phyloP scores from a whole-genome alignment of 2,797 vertebrate genomes.

The Zalophus californianus region DNA sequence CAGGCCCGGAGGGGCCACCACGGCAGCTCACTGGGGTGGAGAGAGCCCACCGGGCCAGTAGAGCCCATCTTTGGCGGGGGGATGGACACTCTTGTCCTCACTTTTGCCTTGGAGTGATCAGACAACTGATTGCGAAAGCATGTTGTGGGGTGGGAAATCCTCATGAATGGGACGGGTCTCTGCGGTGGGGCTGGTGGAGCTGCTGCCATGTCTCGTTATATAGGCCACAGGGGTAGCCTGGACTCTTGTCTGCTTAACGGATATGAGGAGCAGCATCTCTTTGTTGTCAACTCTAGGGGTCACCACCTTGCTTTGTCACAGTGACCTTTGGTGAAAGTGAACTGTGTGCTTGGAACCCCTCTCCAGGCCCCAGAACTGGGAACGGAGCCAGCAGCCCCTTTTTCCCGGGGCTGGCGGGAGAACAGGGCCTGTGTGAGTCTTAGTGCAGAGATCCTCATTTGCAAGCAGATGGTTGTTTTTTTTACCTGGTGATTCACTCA shows the following conservation, averaged over 20 bases:
- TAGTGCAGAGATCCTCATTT: neutral
- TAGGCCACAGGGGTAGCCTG: no score
- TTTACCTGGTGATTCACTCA: neutral
- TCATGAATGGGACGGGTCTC: neutral
- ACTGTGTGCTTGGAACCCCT: rapidly evolving
- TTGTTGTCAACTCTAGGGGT: neutral
- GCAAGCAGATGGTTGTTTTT: neutral
- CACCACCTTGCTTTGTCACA: neutral
- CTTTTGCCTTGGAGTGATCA: neutral
- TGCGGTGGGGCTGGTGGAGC: neutral
- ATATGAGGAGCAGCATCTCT: neutral
- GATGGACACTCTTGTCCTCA: rapidly evolving
- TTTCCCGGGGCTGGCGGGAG: rapidly evolving
- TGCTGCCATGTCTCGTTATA: rapidly evolving
- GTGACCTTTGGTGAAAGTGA: neutral
- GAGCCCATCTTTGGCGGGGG: neutral
- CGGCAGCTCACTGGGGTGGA: rapidly evolving
- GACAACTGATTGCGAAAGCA: rapidly evolving
- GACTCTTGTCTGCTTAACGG: neutral
- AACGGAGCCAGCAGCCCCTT: rapidly evolving
- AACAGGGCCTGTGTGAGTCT: rapidly evolving
- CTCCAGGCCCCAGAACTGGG: neutral
- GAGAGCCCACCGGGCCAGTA: neutral
- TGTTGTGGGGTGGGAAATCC: neutral
- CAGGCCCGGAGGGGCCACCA: neutral